These are phyloP conservation scores for Malaclemys terrapin DNA, from an alignment of 2,113 vertebrate species.

Conservation along the genomic window DNA sequence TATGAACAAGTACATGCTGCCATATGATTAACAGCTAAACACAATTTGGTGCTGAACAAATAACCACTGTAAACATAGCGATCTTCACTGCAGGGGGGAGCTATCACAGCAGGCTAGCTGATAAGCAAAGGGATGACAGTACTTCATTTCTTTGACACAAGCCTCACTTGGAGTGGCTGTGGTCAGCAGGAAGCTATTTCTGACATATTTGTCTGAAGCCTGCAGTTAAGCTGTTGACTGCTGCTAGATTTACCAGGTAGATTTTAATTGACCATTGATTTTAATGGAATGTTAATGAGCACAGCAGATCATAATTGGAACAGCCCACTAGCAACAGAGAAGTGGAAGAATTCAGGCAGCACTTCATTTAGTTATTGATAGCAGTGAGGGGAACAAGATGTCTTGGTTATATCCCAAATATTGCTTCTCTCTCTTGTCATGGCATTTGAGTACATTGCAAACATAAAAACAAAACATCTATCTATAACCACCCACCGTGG, in stretches of 20 bases:
- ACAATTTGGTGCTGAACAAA: conserved; percentile 44
- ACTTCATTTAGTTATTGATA: not conserved
- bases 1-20: conserved; percentile 10
- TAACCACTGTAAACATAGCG: conserved; percentile 56
- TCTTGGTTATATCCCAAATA: not conserved
- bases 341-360: not conserved
- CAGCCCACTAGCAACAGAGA: not conserved
- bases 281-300: conserved; percentile 47
- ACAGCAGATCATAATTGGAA: not conserved
- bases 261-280: conserved; percentile 30
- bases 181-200: conserved; percentile 59
- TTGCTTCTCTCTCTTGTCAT: not conserved
- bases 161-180: not conserved
- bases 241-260: not conserved
- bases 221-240: conserved; percentile 40
- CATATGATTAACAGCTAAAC: conserved; percentile 52
- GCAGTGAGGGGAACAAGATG: not conserved
- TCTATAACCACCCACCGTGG: not conserved
- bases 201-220: conserved; percentile 32
- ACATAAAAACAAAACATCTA: not conserved
- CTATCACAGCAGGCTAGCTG: conserved; percentile 45
- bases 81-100: conserved; percentile 54
- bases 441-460: not conserved
- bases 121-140: conserved; percentile 46
- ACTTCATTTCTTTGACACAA: conserved; percentile 39